These are phyloP conservation scores for Odontocolon sp. DNA, from an alignment of 2,888 invertebrate species.

Conservation along the genomic window DNA sequence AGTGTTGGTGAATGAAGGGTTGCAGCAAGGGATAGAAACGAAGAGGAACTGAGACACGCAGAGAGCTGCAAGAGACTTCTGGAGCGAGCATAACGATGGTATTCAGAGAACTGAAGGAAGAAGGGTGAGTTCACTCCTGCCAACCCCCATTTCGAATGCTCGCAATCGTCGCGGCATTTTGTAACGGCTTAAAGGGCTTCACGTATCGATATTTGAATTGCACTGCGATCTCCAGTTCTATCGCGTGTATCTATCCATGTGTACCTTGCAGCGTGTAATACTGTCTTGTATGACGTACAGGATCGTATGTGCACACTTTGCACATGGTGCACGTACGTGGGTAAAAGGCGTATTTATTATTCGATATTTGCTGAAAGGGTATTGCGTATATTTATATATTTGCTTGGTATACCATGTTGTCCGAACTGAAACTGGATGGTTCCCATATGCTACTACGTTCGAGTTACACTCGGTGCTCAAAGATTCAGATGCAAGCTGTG, in stretches of 20 bases:
- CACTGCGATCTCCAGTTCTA: constrained; percentile 22
- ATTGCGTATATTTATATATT: too few relatives aligned
- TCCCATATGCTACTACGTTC: too few relatives aligned
- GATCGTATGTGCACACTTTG: neutral
- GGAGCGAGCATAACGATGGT: constrained; percentile 70
- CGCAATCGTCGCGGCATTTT: constrained; percentile 65
- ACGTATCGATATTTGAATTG: constrained; percentile 71
- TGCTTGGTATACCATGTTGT: neutral
- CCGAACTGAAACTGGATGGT: too few relatives aligned
- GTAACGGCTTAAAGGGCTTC: constrained; percentile 63
- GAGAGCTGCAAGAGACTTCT: constrained; percentile 38
- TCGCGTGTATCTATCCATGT: neutral
- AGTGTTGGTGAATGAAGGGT: constrained; percentile 10
- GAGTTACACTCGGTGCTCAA: too few relatives aligned
- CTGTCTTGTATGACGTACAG: neutral
- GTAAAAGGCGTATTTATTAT: neutral
- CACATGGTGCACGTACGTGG: neutral
- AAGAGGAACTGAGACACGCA: constrained; percentile 30
- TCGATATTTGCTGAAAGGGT: too few relatives aligned
- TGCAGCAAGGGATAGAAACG: constrained; percentile 14
- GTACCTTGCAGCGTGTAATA: neutral
- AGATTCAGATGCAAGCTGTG: too few relatives aligned
- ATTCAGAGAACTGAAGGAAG: constrained; percentile 64
- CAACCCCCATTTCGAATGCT: too few relatives aligned
- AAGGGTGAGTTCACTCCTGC: constrained; percentile 10